Base-by-base conservation (phyloP, 1,140 invertebrate species). In the Scaptomyza pallida region DNA sequence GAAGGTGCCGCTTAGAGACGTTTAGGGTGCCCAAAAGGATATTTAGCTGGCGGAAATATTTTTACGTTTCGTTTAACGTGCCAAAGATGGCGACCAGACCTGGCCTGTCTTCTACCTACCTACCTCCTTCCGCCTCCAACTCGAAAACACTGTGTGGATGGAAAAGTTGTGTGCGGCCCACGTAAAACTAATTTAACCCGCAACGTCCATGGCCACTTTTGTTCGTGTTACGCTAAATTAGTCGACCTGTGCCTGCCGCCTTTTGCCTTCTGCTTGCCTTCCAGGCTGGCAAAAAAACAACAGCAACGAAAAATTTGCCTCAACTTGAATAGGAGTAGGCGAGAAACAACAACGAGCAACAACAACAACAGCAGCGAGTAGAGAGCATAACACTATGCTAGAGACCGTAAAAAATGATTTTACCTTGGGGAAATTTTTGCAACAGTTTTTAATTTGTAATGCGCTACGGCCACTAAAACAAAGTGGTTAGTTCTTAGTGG, bases 371-470 rank as follows among this genome's bases (percentile, higher is more conserved):
- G 16, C 9, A 44, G 5, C 6, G 6, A 48, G 19, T 15, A 30
- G 13, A 12, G 12, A 40, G 37, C 13, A 55, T 37, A 30, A 55
- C 23, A 43, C 19, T 54, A 19, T 41, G 21, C 52, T 55, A 64
- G 59, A 70, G 47, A 70, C 51, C 60, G 63, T 77, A 74, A 65
- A 86, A 86, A 88, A 71, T 86, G 72, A 86, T 88, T 86, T 88
- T 71, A 86, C 81, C 81, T 86, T 86, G 62, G 81, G 81, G 81
- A 86, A 86, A 86, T 86, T 78, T 85, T 88, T 81, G 81, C 75
- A 78, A 86, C 81, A 86, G 81, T 86, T 86, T 86, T 86, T 86
- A 86, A 86, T 86, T 86, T 86, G 81, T 79, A 81, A 86, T 80
- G 65, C 81, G 61, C 64, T 68, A 68, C 73, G 67, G 63, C 68